Conservation (phyloP, 2,888 invertebrate species). For the Synanthedon tipuliformis region DNA sequence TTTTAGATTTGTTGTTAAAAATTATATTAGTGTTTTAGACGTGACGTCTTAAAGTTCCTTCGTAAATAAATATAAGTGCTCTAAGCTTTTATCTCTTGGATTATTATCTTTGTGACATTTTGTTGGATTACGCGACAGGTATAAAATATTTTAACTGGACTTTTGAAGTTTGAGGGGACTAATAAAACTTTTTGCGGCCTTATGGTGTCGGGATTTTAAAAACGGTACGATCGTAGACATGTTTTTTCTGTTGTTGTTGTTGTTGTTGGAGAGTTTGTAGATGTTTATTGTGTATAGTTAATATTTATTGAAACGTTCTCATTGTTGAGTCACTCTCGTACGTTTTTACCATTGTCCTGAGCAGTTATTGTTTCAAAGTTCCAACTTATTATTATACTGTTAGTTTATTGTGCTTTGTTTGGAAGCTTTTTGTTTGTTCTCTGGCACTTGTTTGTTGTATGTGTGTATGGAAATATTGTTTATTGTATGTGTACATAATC, state of each 20-base stretch:
- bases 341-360: conserved; percentile 13
- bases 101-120: conserved; percentile 6
- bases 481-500: background rate
- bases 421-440: background rate
- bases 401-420: conserved; percentile 31
- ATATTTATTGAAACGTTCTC: conserved; percentile 42
- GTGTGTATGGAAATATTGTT: background rate
- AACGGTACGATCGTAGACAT: conserved; percentile 34
- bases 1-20: background rate
- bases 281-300: conserved; percentile 24
- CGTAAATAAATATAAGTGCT: background rate
- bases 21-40: background rate
- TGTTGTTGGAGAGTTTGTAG: conserved; percentile 18
- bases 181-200: conserved; percentile 17
- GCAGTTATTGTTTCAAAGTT: conserved; percentile 15
- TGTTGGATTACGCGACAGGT: conserved; percentile 12
- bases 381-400: conserved; percentile 21
- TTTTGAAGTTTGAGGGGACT: conserved; percentile 2
- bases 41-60: background rate
- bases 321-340: conserved; percentile 24
- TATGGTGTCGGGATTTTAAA: conserved; percentile 24
- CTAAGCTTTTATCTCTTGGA: conserved; percentile 9
- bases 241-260: conserved; percentile 28
- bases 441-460: background rate
- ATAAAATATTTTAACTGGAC: conserved; percentile 8